Base-by-base conservation (phyloP, 2,888 invertebrate genomes). In the Tiphia femorata region DNA sequence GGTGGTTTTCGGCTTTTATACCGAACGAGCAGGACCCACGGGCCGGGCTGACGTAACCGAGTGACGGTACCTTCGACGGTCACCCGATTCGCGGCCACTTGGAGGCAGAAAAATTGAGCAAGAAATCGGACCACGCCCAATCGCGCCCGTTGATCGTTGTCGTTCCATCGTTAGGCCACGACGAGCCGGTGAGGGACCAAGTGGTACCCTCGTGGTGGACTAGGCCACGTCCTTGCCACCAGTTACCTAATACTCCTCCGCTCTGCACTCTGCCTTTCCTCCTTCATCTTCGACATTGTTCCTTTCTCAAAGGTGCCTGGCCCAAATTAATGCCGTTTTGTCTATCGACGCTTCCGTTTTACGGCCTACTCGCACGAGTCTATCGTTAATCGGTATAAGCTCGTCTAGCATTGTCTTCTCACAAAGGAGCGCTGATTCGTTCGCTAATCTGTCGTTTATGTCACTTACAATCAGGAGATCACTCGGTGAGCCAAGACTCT, bases 121-220 rank as follows among this genome's bases (percentile, higher is more conserved):
- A 78, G 76, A 72, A 75, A 78, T 71, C 64, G 70, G 67, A 77
- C 74, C 78, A 77, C 77, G 70, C 77, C 75, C 76, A 73, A n/a
- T n/a, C n/a, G n/a, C n/a, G n/a, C n/a, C n/a, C n/a, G n/a, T n/a
- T n/a, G n/a, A n/a, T n/a, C n/a, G n/a, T n/a, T n/a, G n/a, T n/a
- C n/a, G n/a, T n/a, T n/a, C n/a, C n/a, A n/a, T n/a, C n/a, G n/a
- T n/a, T n/a, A n/a, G n/a, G 62, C 38, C 33, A 49, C 58, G 67
- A 60, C 40, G 42, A 40, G 35, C 23, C 33, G 38, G 54, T 17
- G 16, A 27, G 23, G 14, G 47, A 64, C 51, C 56, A 51, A 37
- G 48, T 51, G 25, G 55, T 48, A 51, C 47, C 53, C 21, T 58
- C 48, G 37, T 8, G 33, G 47, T 37, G 55, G 55, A 65, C 65